Percentiles rank a stretch among this genome's conserved stretches.
These are phyloP conservation scores for Nettapus auritus DNA, from an alignment of 2,113 vertebrate species.

Conservation along the genomic window DNA sequence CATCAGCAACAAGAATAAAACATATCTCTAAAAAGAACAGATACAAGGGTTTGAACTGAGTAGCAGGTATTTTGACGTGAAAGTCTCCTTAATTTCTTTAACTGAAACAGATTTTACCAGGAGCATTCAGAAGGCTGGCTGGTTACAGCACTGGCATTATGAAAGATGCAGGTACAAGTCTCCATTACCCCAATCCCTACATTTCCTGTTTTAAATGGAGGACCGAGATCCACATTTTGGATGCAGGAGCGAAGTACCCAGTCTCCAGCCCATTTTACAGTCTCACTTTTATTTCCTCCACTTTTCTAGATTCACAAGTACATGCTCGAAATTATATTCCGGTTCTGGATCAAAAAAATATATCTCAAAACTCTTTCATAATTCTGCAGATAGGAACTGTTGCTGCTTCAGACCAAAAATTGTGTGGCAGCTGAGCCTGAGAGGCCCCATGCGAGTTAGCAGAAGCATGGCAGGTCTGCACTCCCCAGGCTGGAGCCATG, in stretches of 20 bases:
- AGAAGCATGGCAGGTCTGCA: rapidly evolving
- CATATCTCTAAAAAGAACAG: neutral
- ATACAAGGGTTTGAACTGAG: neutral
- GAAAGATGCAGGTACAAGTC: neutral
- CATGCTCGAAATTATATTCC: neutral
- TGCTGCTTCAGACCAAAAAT: neutral
- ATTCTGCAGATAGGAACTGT: neutral
- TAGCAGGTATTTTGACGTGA: neutral
- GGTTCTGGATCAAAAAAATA: neutral
- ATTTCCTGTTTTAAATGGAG: neutral
- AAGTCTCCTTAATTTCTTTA: rapidly evolving
- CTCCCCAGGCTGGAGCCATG: rapidly evolving
- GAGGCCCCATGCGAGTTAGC: neutral
- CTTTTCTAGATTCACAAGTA: neutral
- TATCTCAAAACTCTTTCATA: neutral
- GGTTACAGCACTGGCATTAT: rapidly evolving
- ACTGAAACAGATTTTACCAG: neutral
- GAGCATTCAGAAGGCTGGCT: neutral
- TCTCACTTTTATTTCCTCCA: neutral
- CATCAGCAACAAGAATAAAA: neutral
- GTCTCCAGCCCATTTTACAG: neutral
- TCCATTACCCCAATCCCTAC: rapidly evolving
- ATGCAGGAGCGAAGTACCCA: too few species aligned
- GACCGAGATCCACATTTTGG: neutral
- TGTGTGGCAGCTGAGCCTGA: too few species aligned